Conservation (phyloP, 2,113 vertebrate species). For the Tapirus terrestris region DNA sequence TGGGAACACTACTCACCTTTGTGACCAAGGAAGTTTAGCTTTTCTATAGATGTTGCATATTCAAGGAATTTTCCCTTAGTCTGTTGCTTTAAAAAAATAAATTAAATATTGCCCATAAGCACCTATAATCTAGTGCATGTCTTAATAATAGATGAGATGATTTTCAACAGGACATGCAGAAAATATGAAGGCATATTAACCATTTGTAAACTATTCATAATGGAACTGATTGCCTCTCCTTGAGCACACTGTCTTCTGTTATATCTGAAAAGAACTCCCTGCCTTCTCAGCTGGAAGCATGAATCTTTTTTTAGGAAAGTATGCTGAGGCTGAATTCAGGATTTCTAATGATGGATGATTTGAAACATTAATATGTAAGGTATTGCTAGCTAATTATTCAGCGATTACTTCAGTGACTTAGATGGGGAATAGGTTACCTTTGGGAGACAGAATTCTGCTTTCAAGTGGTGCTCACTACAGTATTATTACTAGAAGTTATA, state of each 20-base stretch:
- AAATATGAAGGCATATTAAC: slow-evolving; percentile 68
- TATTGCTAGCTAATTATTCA: slow-evolving; percentile 86
- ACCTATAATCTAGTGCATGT: slow-evolving; percentile 68
- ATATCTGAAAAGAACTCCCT: slow-evolving; percentile 56
- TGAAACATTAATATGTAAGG: slow-evolving; percentile 86
- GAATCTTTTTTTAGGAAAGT: slow-evolving; percentile 76
- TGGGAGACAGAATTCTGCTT: slow-evolving; percentile 82
- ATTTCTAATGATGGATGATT: slow-evolving; percentile 74
- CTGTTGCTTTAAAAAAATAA: slow-evolving; percentile 70
- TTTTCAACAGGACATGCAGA: slow-evolving; percentile 73
- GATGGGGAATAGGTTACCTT: slow-evolving; percentile 82
- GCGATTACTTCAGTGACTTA: slow-evolving; percentile 83
- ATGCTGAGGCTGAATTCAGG: slow-evolving; percentile 47
- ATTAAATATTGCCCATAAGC: slow-evolving; percentile 53
- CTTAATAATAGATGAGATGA: slow-evolving; percentile 80
- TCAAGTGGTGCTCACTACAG: slow-evolving; percentile 78
- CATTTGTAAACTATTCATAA: slow-evolving; percentile 74
- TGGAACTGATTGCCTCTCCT: slow-evolving; percentile 54
- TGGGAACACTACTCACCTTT: slow-evolving; percentile 41
- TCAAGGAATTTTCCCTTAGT: slow-evolving; percentile 46
- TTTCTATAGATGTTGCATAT: not conserved
- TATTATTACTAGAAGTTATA: slow-evolving; percentile 78
- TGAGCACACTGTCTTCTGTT: slow-evolving; percentile 21
- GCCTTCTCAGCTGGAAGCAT: slow-evolving; percentile 72
- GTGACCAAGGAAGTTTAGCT: slow-evolving; percentile 42